Base-by-base conservation (phyloP, 2,797 vertebrate species). In the Benthosema pterotum region DNA sequence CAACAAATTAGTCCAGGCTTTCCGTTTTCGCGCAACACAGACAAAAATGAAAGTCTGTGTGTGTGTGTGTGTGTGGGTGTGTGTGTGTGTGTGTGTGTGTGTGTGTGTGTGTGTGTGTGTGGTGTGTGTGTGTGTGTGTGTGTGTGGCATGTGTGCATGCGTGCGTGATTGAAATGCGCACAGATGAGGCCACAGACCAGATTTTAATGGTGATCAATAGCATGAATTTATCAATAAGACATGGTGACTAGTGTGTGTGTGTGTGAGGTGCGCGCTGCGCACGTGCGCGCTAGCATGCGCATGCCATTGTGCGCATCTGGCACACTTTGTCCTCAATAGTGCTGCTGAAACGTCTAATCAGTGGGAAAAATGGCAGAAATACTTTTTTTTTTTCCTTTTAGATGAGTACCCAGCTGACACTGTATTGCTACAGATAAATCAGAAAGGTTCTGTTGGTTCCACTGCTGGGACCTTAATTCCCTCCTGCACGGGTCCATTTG, bases 151-250 rank as follows among this genome's bases (percentile, higher is more conserved):
- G 28, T 4, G 28, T 5, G 28, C 14, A 5, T 45, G 43, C 43
- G 14, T 12, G 43, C 7, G 28, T 32, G 28, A 22, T 22, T 22
- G n/a, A 11, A 14, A 13, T 13, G 12, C 43, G 12, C 43, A 46
- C n/a, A n/a, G 12, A 46, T 13, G n/a, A n/a, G n/a, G 43, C 3
- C 12, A 46, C n/a, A 3, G 43, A 2, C 43, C 43, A 46, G 13
- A n/a, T 46, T 58, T n/a, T 63, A 74, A 60, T 15, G 57, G 43
- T 51, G 57, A 87, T 87, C 87, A 87, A 88, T 88, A 80, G 60
- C 52, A 58, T 66, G 63, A 73, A 80, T 77, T n/a, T 69, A 82
- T 85, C 79, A 74, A 77, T 80, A 56, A 72, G 18, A 18, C 16
- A 25, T 17, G 52, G 47, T n/a, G 48, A 6, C 5, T 6, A 7